These are phyloP conservation scores for Trinorchestia longiramus DNA, from an alignment of 1,140 invertebrate genomes.

Conservation along the genomic window DNA sequence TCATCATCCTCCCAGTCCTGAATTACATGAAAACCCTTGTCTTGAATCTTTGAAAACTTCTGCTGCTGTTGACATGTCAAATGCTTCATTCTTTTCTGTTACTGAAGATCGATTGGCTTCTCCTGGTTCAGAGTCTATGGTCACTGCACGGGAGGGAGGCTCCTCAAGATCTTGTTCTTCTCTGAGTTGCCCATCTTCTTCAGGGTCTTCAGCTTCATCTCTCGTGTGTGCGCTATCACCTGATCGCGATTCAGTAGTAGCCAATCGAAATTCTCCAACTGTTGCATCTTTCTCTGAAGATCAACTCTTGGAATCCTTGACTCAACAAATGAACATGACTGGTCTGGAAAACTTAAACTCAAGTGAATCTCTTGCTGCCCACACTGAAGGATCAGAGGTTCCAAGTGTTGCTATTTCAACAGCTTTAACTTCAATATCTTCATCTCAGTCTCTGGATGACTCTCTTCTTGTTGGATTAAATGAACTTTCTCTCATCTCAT, in stretches of 20 bases:
- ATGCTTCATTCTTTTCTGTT: slow-evolving; percentile 21
- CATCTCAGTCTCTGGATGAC: not conserved
- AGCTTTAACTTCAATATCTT: not conserved
- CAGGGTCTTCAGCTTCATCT: slow-evolving; percentile 13
- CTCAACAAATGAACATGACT: slow-evolving; percentile 4
- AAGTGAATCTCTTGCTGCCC: not conserved
- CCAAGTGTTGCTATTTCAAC: not conserved
- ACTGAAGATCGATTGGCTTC: slow-evolving; percentile 40
- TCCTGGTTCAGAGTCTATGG: slow-evolving; percentile 34
- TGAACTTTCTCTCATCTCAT: not conserved
- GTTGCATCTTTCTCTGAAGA: slow-evolving; percentile 3
- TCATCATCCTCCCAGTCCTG: not conserved
- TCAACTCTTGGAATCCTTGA: slow-evolving; percentile 16
- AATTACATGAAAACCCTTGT: not conserved
- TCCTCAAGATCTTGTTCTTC: slow-evolving; percentile 46
- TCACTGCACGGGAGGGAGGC: slow-evolving; percentile 3
- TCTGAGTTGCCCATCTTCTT: slow-evolving; percentile 28
- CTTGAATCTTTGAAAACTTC: not conserved
- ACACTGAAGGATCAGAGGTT: not conserved
- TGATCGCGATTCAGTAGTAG: not conserved
- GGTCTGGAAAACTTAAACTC: not conserved
- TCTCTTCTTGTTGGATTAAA: not conserved
- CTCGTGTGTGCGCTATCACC: slow-evolving; percentile 25
- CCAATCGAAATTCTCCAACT: not conserved
- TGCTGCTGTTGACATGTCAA: slow-evolving; percentile 13